Conservation (phyloP, 2,797 vertebrate species). For the Gila robusta region DNA sequence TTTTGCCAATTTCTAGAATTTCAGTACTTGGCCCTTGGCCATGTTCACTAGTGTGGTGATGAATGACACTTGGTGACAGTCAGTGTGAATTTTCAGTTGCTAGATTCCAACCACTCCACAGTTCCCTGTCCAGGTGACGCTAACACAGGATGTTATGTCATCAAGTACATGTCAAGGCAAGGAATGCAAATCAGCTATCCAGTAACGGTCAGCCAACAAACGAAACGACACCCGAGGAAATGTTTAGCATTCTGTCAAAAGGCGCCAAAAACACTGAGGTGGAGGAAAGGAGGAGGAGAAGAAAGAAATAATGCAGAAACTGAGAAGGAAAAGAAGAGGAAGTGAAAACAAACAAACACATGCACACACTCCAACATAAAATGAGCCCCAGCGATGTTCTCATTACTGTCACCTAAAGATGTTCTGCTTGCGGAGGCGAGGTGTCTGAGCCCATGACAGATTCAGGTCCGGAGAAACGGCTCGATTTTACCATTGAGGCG, state of each 20-base stretch:
- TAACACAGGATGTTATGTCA: conserved; percentile 56
- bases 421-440: conserved; percentile 54
- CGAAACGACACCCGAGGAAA: conserved; percentile 29
- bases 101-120: conserved; percentile 31
- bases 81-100: conserved; percentile 36
- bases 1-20: conserved; percentile 23
- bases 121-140: conserved; percentile 36
- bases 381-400: conserved; percentile 50
- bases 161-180: conserved; percentile 50
- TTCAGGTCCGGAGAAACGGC: conserved; percentile 61
- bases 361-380: conserved; percentile 30
- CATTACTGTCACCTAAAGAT: conserved; percentile 64
- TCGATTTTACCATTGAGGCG: conserved; percentile 52
- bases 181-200: conserved; percentile 48
- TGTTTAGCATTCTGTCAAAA: conserved; percentile 53
- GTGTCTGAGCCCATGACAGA: conserved; percentile 60
- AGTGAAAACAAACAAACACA: conserved; percentile 26
- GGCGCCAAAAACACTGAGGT: conserved; percentile 43
- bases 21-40: conserved; percentile 17
- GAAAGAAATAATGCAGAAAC: conserved; percentile 22
- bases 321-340: neutral
- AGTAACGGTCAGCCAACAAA: conserved; percentile 54
- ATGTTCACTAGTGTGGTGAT: conserved; percentile 27
- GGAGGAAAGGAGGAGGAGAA: conserved; percentile 26
- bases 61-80: conserved; percentile 46